Evolutionary conservation across 37 sponge, comb jelly and placozoan species (phyloP), one percentile per base, ranked within the genome.

Genomic region (Halisarca cf. caerulea): DNA sequence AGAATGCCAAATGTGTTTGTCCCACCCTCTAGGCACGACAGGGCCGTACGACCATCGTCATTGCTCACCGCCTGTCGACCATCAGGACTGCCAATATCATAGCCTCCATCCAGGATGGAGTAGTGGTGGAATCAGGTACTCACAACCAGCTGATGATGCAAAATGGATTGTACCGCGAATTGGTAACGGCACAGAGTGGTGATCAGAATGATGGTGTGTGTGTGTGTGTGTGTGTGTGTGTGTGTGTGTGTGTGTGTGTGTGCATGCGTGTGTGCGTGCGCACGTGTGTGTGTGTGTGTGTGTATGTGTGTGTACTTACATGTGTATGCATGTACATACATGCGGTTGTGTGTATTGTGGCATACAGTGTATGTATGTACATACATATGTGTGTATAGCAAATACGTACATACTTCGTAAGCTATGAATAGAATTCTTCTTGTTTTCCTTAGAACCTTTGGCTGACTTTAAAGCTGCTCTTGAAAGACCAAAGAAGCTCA

Each of bases 61-160:
- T 96, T 34, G 97, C 97, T 27, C 97, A 96, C 75, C 90, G 97
- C 6, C 89, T 96, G 78, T 90, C 95, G 39, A 96, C 97, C 79
- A 92, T 96, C 71, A 85, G 85, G 78, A 90, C 69, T 42, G 96
- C 96, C 17, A 94, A 96, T 53, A 14, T 82, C 59, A 89, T 91
- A 36, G 83, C 85, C 7, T 41, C 79, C 58, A 91, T 91, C 14
- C 80, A 89, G 6, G 59, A 42, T 15, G 96, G 96, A 0, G 34
- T 41, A 20, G 92, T 91, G 59, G 91, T 86, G 37, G 96, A 96
- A 57, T 64, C 60, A 64, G 96, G 96, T 14, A 84, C 88, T 28
- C 96, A 96, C 58, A 21, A 54, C 17, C 84, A 91, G 39, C 94
- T 96, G 30, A 93, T 96, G 87, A 69, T 45, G 36, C 61, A 47